Evolutionary conservation across 2,113 vertebrate species (phyloP).

Genomic region (Pseudorhombus dupliciocellatus): DNA sequence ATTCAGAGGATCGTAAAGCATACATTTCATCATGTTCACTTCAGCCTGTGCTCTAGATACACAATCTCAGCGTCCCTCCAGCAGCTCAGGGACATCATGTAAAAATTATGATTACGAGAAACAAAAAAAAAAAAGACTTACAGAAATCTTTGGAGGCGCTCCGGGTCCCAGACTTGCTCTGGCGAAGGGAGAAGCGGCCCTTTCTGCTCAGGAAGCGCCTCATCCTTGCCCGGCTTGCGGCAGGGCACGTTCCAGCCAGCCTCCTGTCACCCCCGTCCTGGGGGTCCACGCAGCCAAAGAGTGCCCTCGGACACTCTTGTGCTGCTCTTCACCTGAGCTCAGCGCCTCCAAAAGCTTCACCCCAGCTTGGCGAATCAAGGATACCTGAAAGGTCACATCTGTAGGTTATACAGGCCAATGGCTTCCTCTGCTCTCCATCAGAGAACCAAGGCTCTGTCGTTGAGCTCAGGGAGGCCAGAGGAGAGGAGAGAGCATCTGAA

Average conservation of each 20-base stretch:
- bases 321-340: conserved; percentile 59
- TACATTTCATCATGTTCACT: conserved; percentile 23
- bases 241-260: conserved; percentile 73
- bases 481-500: conserved; percentile 43
- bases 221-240: conserved; percentile 76
- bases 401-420: conserved; percentile 25
- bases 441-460: conserved; percentile 34
- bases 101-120: conserved; percentile 33
- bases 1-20: conserved; percentile 6
- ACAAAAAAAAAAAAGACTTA: conserved; percentile 75
- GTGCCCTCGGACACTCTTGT: conserved; percentile 57
- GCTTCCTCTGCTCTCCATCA: conserved; percentile 39
- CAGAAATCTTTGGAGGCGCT: conserved; percentile 84
- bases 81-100: conserved; percentile 9
- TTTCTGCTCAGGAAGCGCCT: conserved; percentile 73
- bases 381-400: conserved; percentile 63
- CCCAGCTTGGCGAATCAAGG: conserved; percentile 24
- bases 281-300: conserved; percentile 63
- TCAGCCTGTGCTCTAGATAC: conserved; percentile 45
- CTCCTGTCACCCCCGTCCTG: conserved; percentile 63
- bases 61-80: conserved; percentile 15
- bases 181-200: conserved; percentile 73
- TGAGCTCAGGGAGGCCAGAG: conserved; percentile 31
- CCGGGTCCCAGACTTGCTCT: conserved; percentile 75
- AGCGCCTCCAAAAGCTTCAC: conserved; percentile 32